Evolutionary conservation across 1,140 invertebrate genomes (phyloP).

Genomic region (Hydropsyche tenuis): DNA sequence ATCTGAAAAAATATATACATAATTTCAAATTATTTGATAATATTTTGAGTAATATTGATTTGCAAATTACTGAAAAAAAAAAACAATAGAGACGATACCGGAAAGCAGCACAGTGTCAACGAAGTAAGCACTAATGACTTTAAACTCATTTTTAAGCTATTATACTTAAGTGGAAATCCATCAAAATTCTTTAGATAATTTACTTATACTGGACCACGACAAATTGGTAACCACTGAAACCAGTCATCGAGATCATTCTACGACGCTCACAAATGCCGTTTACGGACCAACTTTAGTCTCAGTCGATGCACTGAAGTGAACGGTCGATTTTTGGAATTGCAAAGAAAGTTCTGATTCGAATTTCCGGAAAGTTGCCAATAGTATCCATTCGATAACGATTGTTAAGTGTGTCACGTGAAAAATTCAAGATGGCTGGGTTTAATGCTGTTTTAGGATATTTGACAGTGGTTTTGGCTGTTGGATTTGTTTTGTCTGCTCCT

Average conservation of each 20-base stretch:
- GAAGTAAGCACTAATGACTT: too few relatives aligned
- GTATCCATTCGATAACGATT: too few relatives aligned
- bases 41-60: too few relatives aligned
- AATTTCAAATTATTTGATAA: too few relatives aligned
- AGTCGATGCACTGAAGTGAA: neutral
- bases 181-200: neutral
- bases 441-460: neutral
- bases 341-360: too few relatives aligned
- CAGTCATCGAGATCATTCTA: slow-evolving; percentile 33
- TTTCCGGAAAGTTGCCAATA: too few relatives aligned
- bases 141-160: too few relatives aligned
- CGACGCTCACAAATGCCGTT: slow-evolving; percentile 15
- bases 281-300: slow-evolving; percentile 25
- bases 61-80: too few relatives aligned
- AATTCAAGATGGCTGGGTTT: neutral
- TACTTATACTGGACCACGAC: neutral
- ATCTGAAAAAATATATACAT: too few relatives aligned
- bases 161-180: neutral
- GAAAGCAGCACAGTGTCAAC: too few relatives aligned
- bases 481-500: neutral
- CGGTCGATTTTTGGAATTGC: neutral
- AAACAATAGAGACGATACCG: too few relatives aligned
- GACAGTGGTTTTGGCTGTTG: neutral
- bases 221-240: slow-evolving; percentile 32
- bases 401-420: too few relatives aligned